Evolutionary conservation across 2,888 invertebrate species (phyloP), one percentile per base, ranked within the genome.

Genomic region (Aphrophora alni): DNA sequence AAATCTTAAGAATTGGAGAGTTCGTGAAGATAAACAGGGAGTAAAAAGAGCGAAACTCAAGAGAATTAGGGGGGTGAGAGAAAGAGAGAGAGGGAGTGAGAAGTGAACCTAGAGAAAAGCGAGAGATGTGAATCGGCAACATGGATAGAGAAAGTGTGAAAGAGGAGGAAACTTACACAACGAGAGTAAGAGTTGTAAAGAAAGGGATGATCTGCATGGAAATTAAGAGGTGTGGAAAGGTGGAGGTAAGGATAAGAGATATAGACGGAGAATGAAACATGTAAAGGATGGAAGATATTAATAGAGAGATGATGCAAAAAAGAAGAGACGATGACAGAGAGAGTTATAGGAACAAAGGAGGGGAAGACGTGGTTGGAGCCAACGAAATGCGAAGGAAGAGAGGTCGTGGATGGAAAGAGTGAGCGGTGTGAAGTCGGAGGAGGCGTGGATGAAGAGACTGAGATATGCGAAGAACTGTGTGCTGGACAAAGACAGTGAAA

Each of bases 341-440:
- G 27, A 14, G 51, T 38, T 27, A 8, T 27, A 38, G 38, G 77
- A 0, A 72, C 3, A 24, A 27, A 71, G 70, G 76, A 27, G 44
- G 24, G 10, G 38, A 75, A 75, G 33, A 38, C 21, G 12, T 8
- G 72, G 17, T n/a, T n/a, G n/a, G n/a, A n/a, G n/a, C n/a, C n/a
- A n/a, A n/a, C n/a, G n/a, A n/a, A n/a, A n/a, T n/a, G n/a, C 26
- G 5, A 12, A 0, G 27, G 78, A 12, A 14, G 28, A 25, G 21
- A 44, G 38, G 78, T 24, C 12, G 33, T 25, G 12, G 38, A 33
- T 38, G 69, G 28, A 33, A 44, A 28, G 68, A n/a, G 77, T 26
- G 24, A 59, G 24, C n/a, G n/a, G 76, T 17, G 28, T 28, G 26
- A 38, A 14, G 74, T n/a, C 28, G 81, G 71, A 14, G 77, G 76